Base-by-base conservation (phyloP, 1,140 invertebrate genomes). In the Bombus turneri region DNA sequence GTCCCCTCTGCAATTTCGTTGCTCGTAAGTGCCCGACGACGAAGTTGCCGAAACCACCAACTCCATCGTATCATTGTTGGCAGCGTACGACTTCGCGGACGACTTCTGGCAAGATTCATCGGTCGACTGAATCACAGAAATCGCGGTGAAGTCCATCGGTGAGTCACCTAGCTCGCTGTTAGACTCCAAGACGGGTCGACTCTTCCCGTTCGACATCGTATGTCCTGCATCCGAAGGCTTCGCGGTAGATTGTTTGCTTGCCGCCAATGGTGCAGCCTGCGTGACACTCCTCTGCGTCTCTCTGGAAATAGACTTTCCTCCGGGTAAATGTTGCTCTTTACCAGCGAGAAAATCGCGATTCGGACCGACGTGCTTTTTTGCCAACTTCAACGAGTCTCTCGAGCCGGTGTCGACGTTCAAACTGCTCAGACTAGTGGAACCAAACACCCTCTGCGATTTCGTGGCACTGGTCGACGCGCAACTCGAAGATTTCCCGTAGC, bases 221-320 rank as follows among this genome's bases (percentile, higher is more conserved):
- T 75, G 53, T 8, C 62, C 74, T 12, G 47, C 31, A 1, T 89
- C 88, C 77, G 87, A 79, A 84, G 87, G 84, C 34, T 62, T 90
- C 47, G 22, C 6, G 47, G 72, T 73, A 34, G 62, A 68, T 53
- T 53, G 59, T 69, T 69, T 75, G n/a, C 59, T 71, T 28, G 64
- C 10, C 69, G 25, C 22, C 28, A 15, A 41, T 18, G 71, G 4
- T 43, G n/a, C 69, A 25, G 34, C 47, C 73, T 80, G 68, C n/a
- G 43, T 41, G 12, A 31, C 71, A 41, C 47, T 69, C 53, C 79
- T 86, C 39, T 89, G 68, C 57, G 71, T 68, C 66, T 84, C 81
- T 43, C 68, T 86, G 43, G 22, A 62, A 31, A 47, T 37, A 41
- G n/a, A 59, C 39, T 69, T 80, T 41, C 83, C 76, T 37, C 25